Evolutionary conservation across 2,797 vertebrate species (phyloP).

Genomic region (Gephyroberyx darwinii): DNA sequence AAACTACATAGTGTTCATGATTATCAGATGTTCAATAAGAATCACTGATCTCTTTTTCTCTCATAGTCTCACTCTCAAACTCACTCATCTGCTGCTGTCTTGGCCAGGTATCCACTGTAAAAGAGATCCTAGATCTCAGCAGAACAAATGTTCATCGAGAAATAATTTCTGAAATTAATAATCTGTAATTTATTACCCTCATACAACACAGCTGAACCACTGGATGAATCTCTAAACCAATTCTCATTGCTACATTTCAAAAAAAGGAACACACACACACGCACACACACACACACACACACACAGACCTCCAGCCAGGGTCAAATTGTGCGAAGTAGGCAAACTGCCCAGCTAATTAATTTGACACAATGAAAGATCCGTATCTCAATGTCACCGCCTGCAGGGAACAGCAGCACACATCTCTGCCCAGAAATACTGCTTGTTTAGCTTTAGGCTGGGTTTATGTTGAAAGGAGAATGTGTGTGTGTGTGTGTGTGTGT

Average conservation of each 20-base stretch:
- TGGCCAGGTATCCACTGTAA: no score
- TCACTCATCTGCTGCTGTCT: not conserved
- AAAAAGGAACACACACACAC: not conserved
- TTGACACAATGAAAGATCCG: slow-evolving; percentile 69
- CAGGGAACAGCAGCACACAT: slow-evolving; percentile 25
- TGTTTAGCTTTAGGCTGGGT: slow-evolving; percentile 17
- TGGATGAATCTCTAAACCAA: no score
- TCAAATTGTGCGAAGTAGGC: slow-evolving; percentile 48
- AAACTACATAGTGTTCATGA: no score
- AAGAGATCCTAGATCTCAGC: no score
- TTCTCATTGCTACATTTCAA: not conserved
- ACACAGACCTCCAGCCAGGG: slow-evolving; percentile 28
- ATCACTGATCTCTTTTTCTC: not conserved
- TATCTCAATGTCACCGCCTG: slow-evolving; percentile 68
- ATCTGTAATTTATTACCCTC: no score
- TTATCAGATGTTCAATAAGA: no score
- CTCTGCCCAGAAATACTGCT: slow-evolving; percentile 16
- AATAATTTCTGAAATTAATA: no score
- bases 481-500: not conserved
- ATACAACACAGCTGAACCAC: no score
- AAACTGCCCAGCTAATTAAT: slow-evolving; percentile 67
- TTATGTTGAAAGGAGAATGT: slow-evolving; percentile 3
- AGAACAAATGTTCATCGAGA: no score
- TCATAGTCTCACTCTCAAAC: not conserved
- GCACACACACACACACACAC: slow-evolving; percentile 14